phyloP scores from a whole-genome alignment of 2,888 invertebrate species.

The Cephus rjabovi region DNA sequence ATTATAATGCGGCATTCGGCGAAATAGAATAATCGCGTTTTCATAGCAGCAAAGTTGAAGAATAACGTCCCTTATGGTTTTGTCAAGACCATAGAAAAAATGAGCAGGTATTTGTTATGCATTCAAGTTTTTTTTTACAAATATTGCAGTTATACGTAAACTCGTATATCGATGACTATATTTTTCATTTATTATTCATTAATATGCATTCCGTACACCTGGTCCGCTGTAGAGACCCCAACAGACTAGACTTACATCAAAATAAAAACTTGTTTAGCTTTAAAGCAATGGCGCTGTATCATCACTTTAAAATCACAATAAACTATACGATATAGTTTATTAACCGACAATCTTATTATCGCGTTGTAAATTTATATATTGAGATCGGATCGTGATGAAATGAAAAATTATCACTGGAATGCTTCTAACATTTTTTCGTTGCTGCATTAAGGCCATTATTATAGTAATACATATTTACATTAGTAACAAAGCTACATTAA shows the following conservation, averaged over 20 bases:
- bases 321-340: neutral
- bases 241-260: neutral
- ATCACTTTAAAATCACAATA: neutral
- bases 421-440: neutral
- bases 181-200: neutral
- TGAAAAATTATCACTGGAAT: neutral
- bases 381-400: neutral
- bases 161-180: neutral
- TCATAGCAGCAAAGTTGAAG: neutral
- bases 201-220: neutral
- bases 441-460: neutral
- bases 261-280: neutral
- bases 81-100: neutral
- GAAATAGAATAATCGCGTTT: neutral
- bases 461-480: conserved; percentile 1
- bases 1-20: no score
- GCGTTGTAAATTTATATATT: neutral
- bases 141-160: neutral
- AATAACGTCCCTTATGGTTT: neutral
- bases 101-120: neutral
- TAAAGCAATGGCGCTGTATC: neutral
- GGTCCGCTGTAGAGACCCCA: neutral
- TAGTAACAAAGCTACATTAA: conserved; percentile 6
- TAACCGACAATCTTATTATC: neutral
- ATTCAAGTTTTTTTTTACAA: neutral